These are phyloP conservation scores for Cinara cedri DNA, from an alignment of 2,888 invertebrate genomes.

Conservation along the genomic window DNA sequence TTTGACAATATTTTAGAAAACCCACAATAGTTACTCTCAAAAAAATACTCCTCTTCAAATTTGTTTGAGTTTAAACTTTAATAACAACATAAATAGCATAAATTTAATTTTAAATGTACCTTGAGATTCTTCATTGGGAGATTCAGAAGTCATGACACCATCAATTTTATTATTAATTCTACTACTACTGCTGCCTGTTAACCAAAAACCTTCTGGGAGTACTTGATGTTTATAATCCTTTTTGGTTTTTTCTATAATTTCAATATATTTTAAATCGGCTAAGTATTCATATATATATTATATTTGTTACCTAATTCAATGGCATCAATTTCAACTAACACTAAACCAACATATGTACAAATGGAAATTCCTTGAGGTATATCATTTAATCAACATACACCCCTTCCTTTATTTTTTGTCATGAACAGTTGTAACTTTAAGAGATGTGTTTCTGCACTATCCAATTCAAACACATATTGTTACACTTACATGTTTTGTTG, in stretches of 20 bases:
- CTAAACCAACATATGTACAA: slow-evolving; percentile 92
- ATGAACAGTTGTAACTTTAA: slow-evolving; percentile 92
- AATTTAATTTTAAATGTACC: not conserved
- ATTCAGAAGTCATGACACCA: not conserved
- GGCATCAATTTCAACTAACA: slow-evolving; percentile 88
- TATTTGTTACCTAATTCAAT: slow-evolving; percentile 83
- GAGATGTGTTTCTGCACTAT: slow-evolving; percentile 93
- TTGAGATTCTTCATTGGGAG: slow-evolving; percentile 12
- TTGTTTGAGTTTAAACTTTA: too few relatives aligned
- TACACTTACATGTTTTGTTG: slow-evolving; percentile 87
- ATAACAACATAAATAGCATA: too few relatives aligned
- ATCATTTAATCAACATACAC: slow-evolving; percentile 91
- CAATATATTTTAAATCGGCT: slow-evolving; percentile 96
- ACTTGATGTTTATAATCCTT: slow-evolving; percentile 68
- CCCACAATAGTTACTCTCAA: too few relatives aligned
- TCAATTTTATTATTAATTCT: not conserved
- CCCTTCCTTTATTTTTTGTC: slow-evolving; percentile 95
- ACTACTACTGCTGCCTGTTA: slow-evolving; percentile 61
- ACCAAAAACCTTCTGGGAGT: slow-evolving; percentile 60
- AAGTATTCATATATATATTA: slow-evolving; percentile 96
- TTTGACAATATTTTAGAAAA: too few relatives aligned
- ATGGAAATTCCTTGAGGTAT: slow-evolving; percentile 94
- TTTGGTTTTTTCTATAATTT: slow-evolving; percentile 84
- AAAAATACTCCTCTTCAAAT: too few relatives aligned
- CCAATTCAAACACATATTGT: slow-evolving; percentile 82